Evolutionary conservation across 2,888 invertebrate species (phyloP), one percentile per base, ranked within the genome.

Genomic region (Macroteleia sp.): DNA sequence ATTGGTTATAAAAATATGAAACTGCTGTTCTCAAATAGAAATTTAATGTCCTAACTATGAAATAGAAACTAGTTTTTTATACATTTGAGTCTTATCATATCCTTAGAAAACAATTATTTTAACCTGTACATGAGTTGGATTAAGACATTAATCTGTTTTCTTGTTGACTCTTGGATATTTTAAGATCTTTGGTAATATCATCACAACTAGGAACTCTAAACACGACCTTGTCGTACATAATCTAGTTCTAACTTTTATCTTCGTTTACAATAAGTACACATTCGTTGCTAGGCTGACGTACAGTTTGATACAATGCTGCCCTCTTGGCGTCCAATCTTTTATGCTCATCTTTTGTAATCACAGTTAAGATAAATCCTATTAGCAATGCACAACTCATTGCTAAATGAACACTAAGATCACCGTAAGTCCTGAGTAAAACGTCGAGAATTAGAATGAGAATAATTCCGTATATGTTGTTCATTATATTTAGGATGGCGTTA

Each of bases 401-500:
- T n/a, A 89, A 66, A 61, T 91, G 91, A 2, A 89, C 89, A 12
- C 88, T 88, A 1, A 89, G 69, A 28, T 91, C 91, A 0, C 91
- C 90, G 44, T 87, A 87, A 1, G 41, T 69, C 8, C 88, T 82
- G 52, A 91, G 78, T 6, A 91, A 67, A 42, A 81, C 82, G 2
- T 89, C 90, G 77, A 91, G 83, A 17, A 87, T 79, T 10, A 91
- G 28, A 3, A 91, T 85, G 4, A 91, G 66, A 1, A 87, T 67
- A 6, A 91, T 85, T 0, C 91, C 88, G 28, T 90, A 91, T 39
- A 88, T 50, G 78, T 90, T 90, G 73, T 89, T 90, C 39, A 89
- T 82, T 17, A 94, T 94, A 87, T 95, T 95, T 28, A 96, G 91
- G 17, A 96, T 91, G 0, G 95, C 95, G 2, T 94, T 94, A 0